Base-by-base conservation (phyloP, 2,888 invertebrate genomes). In the Lasioglossum vierecki region DNA sequence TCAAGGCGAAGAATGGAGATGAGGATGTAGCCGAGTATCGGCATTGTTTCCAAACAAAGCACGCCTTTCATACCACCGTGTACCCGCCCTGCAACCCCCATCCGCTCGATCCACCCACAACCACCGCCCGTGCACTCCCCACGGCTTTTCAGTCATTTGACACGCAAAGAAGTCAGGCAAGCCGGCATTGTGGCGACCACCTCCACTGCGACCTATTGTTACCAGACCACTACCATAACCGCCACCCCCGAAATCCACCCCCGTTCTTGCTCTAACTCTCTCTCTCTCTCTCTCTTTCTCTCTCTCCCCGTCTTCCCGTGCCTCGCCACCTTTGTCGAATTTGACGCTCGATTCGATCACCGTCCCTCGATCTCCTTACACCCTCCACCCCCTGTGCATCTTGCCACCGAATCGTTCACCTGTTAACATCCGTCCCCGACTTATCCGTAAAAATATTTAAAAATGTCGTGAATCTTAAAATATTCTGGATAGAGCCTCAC, bases 11-110 rank as follows among this genome's bases (percentile, higher is more conserved):
- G 95, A 95, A 95, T 95, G 93, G 94, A 95, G 94, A 95, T 95
- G 95, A 95, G 95, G 94, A 95, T 95, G 95, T 95, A 94, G 94
- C 95, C 92, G 94, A 95, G 95, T 95, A 95, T 95, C 94, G 95
- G 95, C 94, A 95, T 95, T 95, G 95, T 95, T 95, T 95, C 93
- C 94, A 95, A 95, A 95, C 95, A 95, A 95, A 95, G 95, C 94
- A 92, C 92, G 94, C 94, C 93, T 94, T 95, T 94, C 95, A 94
- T 94, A 93, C 92, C 93, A 92, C 92, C 89, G 92, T 90, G 86
- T 86, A 87, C 85, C 88, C 88, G 83, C 85, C 85, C 88, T 83
- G 82, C 91, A 82, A 82, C 84, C 87, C 85, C 83, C 84, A 82
- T 78, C 80, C 84, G 76, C 84, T 80, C 79, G 79, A 80, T 80